Conservation (phyloP, 2,888 invertebrate species). For the Koerneria pararmatus region DNA sequence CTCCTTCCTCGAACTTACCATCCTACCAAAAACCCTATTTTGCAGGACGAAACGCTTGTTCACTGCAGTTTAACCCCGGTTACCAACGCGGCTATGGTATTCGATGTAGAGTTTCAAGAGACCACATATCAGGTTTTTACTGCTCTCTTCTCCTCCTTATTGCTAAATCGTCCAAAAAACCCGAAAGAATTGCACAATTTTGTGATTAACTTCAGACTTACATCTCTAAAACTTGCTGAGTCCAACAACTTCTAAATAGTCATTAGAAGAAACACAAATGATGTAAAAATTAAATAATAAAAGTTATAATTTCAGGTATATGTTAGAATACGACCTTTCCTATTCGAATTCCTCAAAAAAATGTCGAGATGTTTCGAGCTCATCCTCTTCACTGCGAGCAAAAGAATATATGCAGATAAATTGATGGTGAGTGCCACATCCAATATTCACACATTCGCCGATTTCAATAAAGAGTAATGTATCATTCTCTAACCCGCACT, state of each 20-base stretch:
- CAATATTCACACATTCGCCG: not conserved
- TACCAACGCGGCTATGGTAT: constrained; percentile 85
- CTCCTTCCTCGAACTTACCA: too few relatives aligned
- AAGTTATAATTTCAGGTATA: constrained; percentile 65
- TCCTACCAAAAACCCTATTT: too few relatives aligned
- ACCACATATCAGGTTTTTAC: constrained; percentile 71
- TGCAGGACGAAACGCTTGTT: constrained; percentile 85
- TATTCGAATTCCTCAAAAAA: constrained; percentile 83
- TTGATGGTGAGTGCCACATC: constrained; percentile 66
- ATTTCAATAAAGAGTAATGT: not conserved
- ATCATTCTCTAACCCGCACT: too few relatives aligned
- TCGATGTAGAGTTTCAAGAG: constrained; percentile 86
- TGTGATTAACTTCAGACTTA: too few relatives aligned
- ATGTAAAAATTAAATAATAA: too few relatives aligned
- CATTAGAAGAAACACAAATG: too few relatives aligned
- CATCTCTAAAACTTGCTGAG: too few relatives aligned
- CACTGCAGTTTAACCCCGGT: constrained; percentile 88
- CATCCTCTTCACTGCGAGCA: constrained; percentile 89
- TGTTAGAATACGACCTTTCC: constrained; percentile 84
- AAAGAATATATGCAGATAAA: constrained; percentile 88
- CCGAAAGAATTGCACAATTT: too few relatives aligned
- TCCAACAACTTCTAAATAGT: too few relatives aligned
- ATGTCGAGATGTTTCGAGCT: constrained; percentile 84
- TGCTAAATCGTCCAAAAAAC: too few relatives aligned
- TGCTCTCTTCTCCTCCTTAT: too few relatives aligned